phyloP scores from a whole-genome alignment of 2,797 vertebrate genomes.

The Cossypha niveicapilla region DNA sequence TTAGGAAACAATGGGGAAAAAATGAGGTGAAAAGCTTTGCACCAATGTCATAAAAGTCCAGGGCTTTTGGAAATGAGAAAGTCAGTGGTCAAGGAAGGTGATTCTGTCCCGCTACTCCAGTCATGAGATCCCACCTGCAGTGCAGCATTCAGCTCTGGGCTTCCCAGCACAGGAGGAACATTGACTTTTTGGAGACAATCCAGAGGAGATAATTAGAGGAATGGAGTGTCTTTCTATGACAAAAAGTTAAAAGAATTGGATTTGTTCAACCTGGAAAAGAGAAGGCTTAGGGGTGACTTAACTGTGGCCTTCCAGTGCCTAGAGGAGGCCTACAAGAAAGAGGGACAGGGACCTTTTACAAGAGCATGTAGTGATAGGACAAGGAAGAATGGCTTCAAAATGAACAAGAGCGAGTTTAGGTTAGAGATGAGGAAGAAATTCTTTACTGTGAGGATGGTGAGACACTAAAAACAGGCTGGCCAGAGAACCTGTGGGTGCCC shows the following conservation, averaged over 20 bases:
- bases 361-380: neutral
- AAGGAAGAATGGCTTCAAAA: neutral
- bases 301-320: neutral
- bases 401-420: neutral
- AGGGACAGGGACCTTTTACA: neutral
- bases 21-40: neutral
- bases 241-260: neutral
- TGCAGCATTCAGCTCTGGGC: neutral
- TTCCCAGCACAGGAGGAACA: neutral
- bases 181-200: fast-evolving
- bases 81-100: neutral
- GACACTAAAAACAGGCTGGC: neutral
- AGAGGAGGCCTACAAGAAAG: neutral
- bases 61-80: neutral
- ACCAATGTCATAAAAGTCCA: neutral
- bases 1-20: neutral
- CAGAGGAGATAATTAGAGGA: neutral
- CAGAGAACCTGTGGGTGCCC: neutral
- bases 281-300: neutral
- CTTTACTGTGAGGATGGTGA: neutral
- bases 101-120: neutral
- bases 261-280: neutral
- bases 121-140: neutral
- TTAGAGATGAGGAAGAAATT: neutral
- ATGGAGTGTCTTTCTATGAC: neutral